Base-by-base conservation (phyloP, 2,797 vertebrate genomes). In the Gouania willdenowi region DNA sequence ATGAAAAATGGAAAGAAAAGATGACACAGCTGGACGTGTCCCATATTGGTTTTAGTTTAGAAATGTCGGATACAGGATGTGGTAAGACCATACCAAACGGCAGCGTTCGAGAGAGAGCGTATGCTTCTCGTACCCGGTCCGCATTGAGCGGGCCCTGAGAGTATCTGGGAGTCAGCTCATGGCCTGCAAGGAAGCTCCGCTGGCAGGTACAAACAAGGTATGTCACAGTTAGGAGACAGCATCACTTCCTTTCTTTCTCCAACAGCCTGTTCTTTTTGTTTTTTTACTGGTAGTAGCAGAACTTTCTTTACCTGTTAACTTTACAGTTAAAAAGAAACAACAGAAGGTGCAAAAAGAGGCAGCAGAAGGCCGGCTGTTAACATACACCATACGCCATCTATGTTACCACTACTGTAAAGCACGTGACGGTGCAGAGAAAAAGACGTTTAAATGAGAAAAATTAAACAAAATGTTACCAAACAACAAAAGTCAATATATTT, bases 201-300 rank as follows among this genome's bases (percentile, higher is more conserved):
- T 98, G 95, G 97, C 97, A 95, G 95, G 95, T 98, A 99, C 95
- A 99, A 99, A 99, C 97, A 99, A 99, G 96, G 96, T 97, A 98
- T 95, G 92, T 98, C 94, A 99, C 94, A 98, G 94, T 99, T 97
- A 99, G 95, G 93, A 98, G 92, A 93, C 94, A 98, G 94, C 92
- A 96, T 76, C 13, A 87, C 85, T 89, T 89, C 76, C 68, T 91
- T 89, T 66, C 80, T 67, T 92, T 93, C 91, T 82, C 88, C 92
- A 85, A 94, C 93, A 92, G 98, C 94, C 94, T 95, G 93, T 3
- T 18, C 3, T 18, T 18, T 18, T 18, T 3, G 6, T 2, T 6
- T 20, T 20, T 20, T 94, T 93, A 81, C 71, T 75, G 79, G n/a
- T 81, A 77, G 77, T 77, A 94, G n/a, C n/a, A n/a, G n/a, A n/a